Evolutionary conservation across 2,888 invertebrate species (phyloP).

Genomic region (Tenthredo livida): DNA sequence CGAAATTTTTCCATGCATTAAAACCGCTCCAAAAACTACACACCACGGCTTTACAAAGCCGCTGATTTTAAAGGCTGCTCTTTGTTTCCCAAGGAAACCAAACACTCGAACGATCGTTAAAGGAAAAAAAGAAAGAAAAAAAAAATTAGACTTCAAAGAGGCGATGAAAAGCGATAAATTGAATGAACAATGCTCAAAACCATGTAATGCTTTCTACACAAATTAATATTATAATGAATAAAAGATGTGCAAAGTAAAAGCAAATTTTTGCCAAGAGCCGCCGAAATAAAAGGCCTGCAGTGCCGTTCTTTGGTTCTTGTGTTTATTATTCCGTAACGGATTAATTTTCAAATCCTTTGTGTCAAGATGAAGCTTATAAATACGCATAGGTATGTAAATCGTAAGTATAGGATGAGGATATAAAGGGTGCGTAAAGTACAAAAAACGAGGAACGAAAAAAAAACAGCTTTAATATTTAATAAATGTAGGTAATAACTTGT

Average conservation of each 20-base stretch:
- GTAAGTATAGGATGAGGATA: not conserved
- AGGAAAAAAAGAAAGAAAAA: not conserved
- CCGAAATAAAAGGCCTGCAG: not conserved
- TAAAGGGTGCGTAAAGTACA: not conserved
- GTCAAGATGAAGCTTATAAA: not conserved
- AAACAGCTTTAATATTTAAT: not conserved
- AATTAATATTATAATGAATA: not conserved
- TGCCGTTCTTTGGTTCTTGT: not conserved
- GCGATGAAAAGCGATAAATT: not conserved
- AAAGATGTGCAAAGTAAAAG: not conserved
- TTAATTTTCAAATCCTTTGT: not conserved
- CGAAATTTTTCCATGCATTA: conserved; percentile 51
- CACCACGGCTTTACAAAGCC: not conserved
- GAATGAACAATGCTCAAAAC: not conserved
- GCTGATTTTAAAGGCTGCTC: not conserved
- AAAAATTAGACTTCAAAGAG: not conserved
- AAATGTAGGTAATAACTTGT: not conserved
- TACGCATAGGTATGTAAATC: not conserved
- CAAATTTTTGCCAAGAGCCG: not conserved
- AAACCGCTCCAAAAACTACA: conserved; percentile 39
- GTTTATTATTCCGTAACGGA: not conserved
- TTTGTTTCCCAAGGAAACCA: conserved; percentile 15
- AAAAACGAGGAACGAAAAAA: not conserved
- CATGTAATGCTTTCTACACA: not conserved
- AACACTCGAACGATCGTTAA: conserved; percentile 14